Percentiles rank a stretch among this genome's conserved stretches.
phyloP scores from a whole-genome alignment of 2,797 vertebrate species.

The Varecia variegata region DNA sequence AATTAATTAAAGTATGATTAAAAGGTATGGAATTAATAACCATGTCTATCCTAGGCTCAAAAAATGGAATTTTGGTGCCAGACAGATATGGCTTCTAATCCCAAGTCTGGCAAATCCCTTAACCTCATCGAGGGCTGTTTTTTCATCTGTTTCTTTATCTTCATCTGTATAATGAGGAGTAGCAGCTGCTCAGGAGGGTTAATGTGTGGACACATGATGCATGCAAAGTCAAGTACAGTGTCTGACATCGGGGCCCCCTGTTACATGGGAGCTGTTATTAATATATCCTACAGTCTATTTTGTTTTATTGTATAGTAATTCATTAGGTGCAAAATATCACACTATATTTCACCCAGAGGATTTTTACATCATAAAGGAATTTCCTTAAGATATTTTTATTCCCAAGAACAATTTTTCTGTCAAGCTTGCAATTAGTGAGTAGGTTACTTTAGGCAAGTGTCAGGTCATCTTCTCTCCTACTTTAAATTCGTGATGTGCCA shows the following conservation, averaged over 20 bases:
- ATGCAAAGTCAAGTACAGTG: not conserved
- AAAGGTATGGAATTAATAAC: not conserved
- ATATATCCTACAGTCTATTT: not conserved
- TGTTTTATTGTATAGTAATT: not conserved
- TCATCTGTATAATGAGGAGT: not conserved
- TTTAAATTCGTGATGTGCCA: constrained; percentile 37
- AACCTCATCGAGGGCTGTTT: not conserved
- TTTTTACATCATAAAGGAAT: constrained; percentile 22
- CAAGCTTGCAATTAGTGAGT: constrained; percentile 21
- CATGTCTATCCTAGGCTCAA: not conserved
- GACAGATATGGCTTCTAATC: not conserved
- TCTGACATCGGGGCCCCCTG: accelerated
- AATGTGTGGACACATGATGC: accelerated
- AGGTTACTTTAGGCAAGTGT: not conserved
- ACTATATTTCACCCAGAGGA: not conserved
- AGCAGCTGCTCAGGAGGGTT: not conserved
- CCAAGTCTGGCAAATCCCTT: not conserved
- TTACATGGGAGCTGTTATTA: not conserved
- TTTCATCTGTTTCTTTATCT: not conserved
- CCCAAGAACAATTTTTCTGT: not conserved
- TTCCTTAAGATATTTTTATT: not conserved
- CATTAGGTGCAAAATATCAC: not conserved
- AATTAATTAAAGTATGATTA: no score
- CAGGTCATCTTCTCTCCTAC: not conserved
- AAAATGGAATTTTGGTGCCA: not conserved